Base-by-base conservation (phyloP, 2,113 vertebrate species). In the Prunella himalayana region DNA sequence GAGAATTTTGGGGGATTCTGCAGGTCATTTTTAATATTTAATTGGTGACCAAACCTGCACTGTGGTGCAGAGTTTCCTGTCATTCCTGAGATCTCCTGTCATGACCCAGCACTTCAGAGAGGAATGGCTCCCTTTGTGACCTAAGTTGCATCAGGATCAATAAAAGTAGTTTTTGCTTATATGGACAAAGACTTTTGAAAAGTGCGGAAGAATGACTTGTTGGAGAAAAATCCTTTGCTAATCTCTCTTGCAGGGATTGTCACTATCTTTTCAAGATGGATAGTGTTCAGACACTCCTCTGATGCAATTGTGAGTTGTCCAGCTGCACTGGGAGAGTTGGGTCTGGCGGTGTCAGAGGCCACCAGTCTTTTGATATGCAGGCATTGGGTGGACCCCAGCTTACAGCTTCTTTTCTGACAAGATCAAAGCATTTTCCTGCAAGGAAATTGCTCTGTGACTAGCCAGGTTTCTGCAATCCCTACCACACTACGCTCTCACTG, bases 351-450 rank as follows among this genome's bases (percentile, higher is more conserved):
- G 44, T 84, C 49, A 24, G 85, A 56, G 63, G 49, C 88, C 59
- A 31, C 15, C 7, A 8, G 7, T n/a, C 39, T 30, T 17, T 57
- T 53, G 35, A 51, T 50, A 42, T n/a, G 50, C 57, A 57, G 88
- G 64, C 71, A 10, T 31, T 88, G 90, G 92, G 86, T 72, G 63
- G 44, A 66, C 42, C 68, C 63, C 82, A 45, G 42, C 33, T 86
- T 39, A 28, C 77, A 87, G 2, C 60, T 54, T 23, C 23, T 79
- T 59, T 89, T 66, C 72, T 75, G 64, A 54, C 81, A 78, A 39
- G 86, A 92, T 91, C 81, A 91, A 92, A 89, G 81, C 24, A 15
- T 82, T 86, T 51, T 90, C 49, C 57, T 86, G 61, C 61, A 39
- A 82, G 92, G 50, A 65, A 65, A 41, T 3, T 59, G 68, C 80